Percentiles rank a stretch among this genome's conserved stretches.
Evolutionary conservation across 2,888 invertebrate genomes (phyloP).

Genomic region (Lepidocyrtinus sp.): DNA sequence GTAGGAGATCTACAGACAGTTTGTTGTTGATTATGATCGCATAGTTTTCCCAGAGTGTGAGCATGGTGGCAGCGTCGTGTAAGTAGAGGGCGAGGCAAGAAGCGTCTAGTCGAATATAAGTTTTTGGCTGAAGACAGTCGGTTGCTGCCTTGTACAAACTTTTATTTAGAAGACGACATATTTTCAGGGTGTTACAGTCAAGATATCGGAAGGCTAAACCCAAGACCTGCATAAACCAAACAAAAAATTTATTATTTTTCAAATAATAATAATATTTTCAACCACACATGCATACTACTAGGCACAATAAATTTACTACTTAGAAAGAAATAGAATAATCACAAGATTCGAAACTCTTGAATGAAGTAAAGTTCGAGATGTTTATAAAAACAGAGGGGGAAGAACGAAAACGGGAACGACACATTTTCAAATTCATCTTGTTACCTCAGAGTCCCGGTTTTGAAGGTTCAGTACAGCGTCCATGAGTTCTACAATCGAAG

Average conservation of each 20-base stretch:
- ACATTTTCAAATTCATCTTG: too few species aligned
- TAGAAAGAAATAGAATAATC: too few species aligned
- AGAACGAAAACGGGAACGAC: too few species aligned
- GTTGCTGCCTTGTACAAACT: slow-evolving; percentile 30
- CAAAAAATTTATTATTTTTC: neutral
- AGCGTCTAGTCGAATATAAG: slow-evolving; percentile 31
- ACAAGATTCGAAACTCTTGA: too few species aligned
- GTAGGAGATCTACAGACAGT: slow-evolving; percentile 19
- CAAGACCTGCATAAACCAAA: slow-evolving; percentile 29
- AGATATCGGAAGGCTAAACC: slow-evolving; percentile 33
- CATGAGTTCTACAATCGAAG: slow-evolving; percentile 51
- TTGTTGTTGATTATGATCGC: slow-evolving; percentile 30
- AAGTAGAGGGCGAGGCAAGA: slow-evolving; percentile 29
- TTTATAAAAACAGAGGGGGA: too few species aligned
- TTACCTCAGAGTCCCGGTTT: slow-evolving; percentile 46
- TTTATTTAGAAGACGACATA: slow-evolving; percentile 44
- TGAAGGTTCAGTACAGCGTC: slow-evolving; percentile 39
- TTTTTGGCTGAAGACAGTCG: neutral
- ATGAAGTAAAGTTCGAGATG: too few species aligned
- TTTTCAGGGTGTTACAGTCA: slow-evolving; percentile 31
- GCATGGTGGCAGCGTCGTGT: slow-evolving; percentile 22
- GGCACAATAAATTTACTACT: too few species aligned
- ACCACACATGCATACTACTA: neutral
- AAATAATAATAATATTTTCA: neutral
- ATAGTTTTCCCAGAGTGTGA: slow-evolving; percentile 44